Base-by-base conservation (phyloP, 2,888 invertebrate species). In the Marronus borbonicus region DNA sequence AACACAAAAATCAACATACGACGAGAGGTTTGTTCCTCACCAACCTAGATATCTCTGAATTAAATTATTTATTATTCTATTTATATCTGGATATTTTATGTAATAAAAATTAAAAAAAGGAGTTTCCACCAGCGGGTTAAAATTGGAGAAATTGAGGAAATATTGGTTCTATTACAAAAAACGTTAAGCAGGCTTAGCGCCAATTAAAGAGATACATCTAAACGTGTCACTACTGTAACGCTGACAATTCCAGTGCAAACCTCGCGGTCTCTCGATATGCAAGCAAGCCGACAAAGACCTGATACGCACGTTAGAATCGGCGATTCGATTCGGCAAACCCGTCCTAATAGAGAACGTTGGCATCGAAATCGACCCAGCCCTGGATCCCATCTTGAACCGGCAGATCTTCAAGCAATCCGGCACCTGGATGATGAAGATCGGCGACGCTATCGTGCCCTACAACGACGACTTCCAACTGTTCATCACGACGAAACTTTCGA, bases 401-500 rank as follows among this genome's bases (percentile, higher is more conserved):
- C 94, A 95, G 86, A 93, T 95, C 3, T 97, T 95, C 87, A 84
- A 82, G 78, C 96, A 97, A 90, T 94, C 94, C 65, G 94, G 93
- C 0, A 91, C 93, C 52, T 83, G 91, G 86, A 93, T 94, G 86
- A 92, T 98, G 1, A 95, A 96, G 83, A 89, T 98, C 66, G 97
- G 97, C 0, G 97, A 98, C 82, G 93, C 94, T 17, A 89, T 96
- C 7, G 93, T 97, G 31, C 96, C 97, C 0, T 95, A 93, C 87
- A 93, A 93, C 82, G 88, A 92, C 0, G 93, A 94, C 75, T 97
- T 97, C 88, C 92, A 93, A 0, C 91, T 98, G 1, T 97, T 94
- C 86, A 93, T 98, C 85, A 97, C 97, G 0, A 97, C 96, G 1
- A 96, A 95, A 86, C 89, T 97, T 77, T 92, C 96, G 0, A 97